Evolutionary conservation across 1,140 invertebrate genomes (phyloP).

Genomic region (Temnothorax longispinosus): DNA sequence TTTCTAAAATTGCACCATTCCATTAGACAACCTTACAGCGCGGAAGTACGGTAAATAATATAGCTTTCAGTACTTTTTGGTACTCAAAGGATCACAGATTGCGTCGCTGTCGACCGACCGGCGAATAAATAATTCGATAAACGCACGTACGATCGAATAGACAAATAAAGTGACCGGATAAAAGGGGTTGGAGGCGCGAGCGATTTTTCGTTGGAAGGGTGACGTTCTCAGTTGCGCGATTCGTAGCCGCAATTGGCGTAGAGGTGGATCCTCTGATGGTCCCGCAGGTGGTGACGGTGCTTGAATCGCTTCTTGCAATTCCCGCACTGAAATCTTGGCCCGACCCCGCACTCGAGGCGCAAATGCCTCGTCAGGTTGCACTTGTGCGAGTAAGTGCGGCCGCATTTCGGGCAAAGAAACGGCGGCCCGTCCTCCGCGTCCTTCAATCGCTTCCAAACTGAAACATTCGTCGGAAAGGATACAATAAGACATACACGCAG

Average conservation of each 20-base stretch:
- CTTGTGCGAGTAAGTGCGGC: slow-evolving; percentile 82
- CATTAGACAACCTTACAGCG: slow-evolving; percentile 1
- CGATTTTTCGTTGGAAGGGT: neutral
- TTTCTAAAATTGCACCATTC: slow-evolving; percentile 10
- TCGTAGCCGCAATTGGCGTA: slow-evolving; percentile 66
- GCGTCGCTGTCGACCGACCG: neutral
- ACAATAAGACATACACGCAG: slow-evolving; percentile 11
- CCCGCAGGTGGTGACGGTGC: slow-evolving; percentile 84
- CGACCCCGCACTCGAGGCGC: slow-evolving; percentile 87
- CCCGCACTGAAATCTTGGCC: slow-evolving; percentile 85
- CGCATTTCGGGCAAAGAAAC: slow-evolving; percentile 83
- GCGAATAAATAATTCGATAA: slow-evolving; percentile 29
- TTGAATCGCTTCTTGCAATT: slow-evolving; percentile 85
- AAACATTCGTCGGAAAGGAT: slow-evolving; percentile 70
- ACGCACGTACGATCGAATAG: neutral
- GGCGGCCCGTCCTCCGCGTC: slow-evolving; percentile 70
- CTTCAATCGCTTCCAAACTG: slow-evolving; percentile 73
- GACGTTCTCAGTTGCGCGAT: slow-evolving; percentile 50
- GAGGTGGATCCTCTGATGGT: slow-evolving; percentile 79
- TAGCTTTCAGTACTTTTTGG: slow-evolving; percentile 8
- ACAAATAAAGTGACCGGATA: neutral
- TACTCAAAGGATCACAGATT: slow-evolving; percentile 22
- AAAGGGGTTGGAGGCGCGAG: neutral
- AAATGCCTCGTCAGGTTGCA: slow-evolving; percentile 83
- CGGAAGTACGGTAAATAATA: slow-evolving; percentile 16